A percentile compares a stretch with the other conserved stretches of the same genome.
phyloP scores from a whole-genome alignment of 2,888 invertebrate genomes.

The Lamproptera curius region DNA sequence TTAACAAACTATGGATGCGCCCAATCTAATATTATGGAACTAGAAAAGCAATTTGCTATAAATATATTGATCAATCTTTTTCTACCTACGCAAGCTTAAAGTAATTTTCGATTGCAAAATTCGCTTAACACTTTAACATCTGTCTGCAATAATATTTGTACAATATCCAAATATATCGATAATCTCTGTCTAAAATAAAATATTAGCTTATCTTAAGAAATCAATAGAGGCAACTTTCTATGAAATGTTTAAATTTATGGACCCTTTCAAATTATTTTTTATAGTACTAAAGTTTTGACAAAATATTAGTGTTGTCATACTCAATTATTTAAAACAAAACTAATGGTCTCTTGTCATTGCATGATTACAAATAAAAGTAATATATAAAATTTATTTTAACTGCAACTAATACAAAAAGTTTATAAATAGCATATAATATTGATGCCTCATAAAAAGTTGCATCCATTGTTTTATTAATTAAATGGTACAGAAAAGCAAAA shows the following conservation, averaged over 20 bases:
- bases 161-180: conserved; percentile 11
- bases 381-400: no score
- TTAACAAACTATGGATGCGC: conserved; percentile 26
- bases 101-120: conserved; percentile 24
- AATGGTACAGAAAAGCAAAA: background rate
- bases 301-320: no score
- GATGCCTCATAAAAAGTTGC: conserved; percentile 17
- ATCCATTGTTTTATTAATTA: conserved; percentile 3
- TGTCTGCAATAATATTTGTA: conserved; percentile 15
- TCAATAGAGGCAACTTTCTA: conserved; percentile 19
- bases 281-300: no score
- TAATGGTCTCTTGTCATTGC: no score
- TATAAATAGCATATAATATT: conserved; percentile 10
- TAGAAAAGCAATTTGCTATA: conserved; percentile 23
- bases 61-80: conserved; percentile 21
- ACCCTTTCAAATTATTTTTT: conserved; percentile 9
- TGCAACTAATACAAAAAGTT: conserved; percentile 1
- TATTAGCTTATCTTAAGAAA: conserved; percentile 5
- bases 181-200: conserved; percentile 11
- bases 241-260: conserved; percentile 13
- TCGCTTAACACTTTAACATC: conserved; percentile 4
- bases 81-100: conserved; percentile 25
- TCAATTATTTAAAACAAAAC: no score
- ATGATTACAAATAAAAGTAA: no score
- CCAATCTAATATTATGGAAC: conserved; percentile 23